Percentiles rank a stretch among this genome's conserved stretches.
Evolutionary conservation across 2,888 invertebrate genomes (phyloP).

Genomic region (Mallateleia sp.): DNA sequence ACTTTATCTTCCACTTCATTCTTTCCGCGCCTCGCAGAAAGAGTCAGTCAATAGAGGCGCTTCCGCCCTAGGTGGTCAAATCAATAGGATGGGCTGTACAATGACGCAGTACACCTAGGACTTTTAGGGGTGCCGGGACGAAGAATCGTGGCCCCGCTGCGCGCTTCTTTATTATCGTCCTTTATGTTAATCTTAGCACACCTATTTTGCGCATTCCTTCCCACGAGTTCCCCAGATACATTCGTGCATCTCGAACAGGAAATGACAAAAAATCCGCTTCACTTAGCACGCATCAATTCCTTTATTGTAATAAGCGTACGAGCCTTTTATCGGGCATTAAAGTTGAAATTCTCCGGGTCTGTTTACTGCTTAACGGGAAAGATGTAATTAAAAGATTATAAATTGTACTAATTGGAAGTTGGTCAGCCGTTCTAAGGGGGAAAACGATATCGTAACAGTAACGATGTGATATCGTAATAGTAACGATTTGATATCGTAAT

Average conservation of each 20-base stretch:
- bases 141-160: conserved; percentile 59
- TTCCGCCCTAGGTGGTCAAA: conserved; percentile 78
- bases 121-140: conserved; percentile 59
- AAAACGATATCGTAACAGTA: too few species aligned
- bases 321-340: too few species aligned
- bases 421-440: too few species aligned
- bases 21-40: conserved; percentile 30
- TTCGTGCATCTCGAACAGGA: conserved; percentile 57
- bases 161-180: conserved; percentile 64
- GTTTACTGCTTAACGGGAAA: too few species aligned
- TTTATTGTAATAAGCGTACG: conserved; percentile 41
- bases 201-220: conserved; percentile 74
- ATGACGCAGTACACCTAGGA: conserved; percentile 80
- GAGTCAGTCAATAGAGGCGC: conserved; percentile 77
- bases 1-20: conserved; percentile 32
- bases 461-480: too few species aligned
- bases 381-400: too few species aligned
- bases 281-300: conserved; percentile 52
- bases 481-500: too few species aligned
- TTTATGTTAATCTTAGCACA: conserved; percentile 74
- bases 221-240: conserved; percentile 59
- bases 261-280: conserved; percentile 55
- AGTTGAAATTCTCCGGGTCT: too few species aligned
- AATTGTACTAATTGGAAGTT: too few species aligned
- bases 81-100: conserved; percentile 74